Base-by-base conservation (phyloP, 2,888 invertebrate genomes). In the Lypha dubia region DNA sequence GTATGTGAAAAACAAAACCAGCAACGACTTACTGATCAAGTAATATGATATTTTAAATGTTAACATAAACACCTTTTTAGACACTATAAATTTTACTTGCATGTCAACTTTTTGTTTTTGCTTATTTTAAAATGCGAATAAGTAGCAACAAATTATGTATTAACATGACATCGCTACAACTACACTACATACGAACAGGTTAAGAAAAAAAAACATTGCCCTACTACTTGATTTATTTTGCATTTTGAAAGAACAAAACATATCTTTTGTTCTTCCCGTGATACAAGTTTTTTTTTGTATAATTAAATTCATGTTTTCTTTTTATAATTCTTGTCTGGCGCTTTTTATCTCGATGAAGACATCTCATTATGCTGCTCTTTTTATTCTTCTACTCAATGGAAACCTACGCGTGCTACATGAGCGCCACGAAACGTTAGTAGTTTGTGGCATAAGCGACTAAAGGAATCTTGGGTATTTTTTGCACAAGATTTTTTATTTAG, bases 61-160 rank as follows among this genome's bases (percentile, higher is more conserved):
- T 68, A 81, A 77, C 73, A 46, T 73, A 77, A 68, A 81, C 84
- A 77, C 81, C 77, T 77, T 77, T 81, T 65, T 58, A 70, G 74
- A 70, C 77, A 80, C 67, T 51, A 77, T n/a, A n/a, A n/a, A n/a
- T 67, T 51, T 63, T 76, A 6, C 28, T 58, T 49, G 28, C 44
- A 44, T 68, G 35, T 32, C 8, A 15, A 44, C 63, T 38, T 79
- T 51, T 62, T 70, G 24, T 79, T 41, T 62, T 70, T 73, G 20
- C 32, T 32, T 6, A 11, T 53, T 24, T 41, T n/a, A 41, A 38
- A 41, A n/a, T n/a, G n/a, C n/a, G n/a, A n/a, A 65, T 51, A 60
- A 77, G 63, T 75, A 62, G 81, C 82, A 67, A 75, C 79, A 83
- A 86, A 84, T 84, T 79, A 76, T 83, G 83, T 82, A 81, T 86